A percentile compares a stretch with the other conserved stretches of the same genome.
Evolutionary conservation across 2,888 invertebrate genomes (phyloP).

Genomic region (Sinotaia quadrata): DNA sequence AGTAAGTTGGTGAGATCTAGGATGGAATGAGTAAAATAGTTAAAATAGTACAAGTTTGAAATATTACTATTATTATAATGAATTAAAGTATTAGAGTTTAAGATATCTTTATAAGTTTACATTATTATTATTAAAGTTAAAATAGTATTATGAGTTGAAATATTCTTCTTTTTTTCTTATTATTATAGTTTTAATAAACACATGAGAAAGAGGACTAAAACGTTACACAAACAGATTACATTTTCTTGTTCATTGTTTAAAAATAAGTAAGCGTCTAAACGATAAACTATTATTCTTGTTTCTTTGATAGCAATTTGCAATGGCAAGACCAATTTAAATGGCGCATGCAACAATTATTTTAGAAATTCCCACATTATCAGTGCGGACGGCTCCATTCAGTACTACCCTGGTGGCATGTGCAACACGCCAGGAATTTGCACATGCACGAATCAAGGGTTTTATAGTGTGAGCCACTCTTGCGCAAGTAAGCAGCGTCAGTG

Average conservation of each 20-base stretch:
- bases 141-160: too few species aligned
- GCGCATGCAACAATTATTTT: conserved; percentile 26
- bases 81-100: too few species aligned
- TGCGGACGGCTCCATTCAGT: conserved; percentile 12
- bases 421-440: conserved; percentile 32
- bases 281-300: background rate
- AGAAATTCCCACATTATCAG: conserved; percentile 30
- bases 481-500: conserved; percentile 34
- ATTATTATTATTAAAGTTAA: too few species aligned
- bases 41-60: too few species aligned
- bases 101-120: too few species aligned
- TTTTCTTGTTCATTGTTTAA: background rate
- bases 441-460: conserved; percentile 41
- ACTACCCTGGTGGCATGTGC: conserved; percentile 37
- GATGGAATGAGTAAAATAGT: too few species aligned
- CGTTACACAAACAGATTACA: background rate
- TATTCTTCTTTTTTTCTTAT: too few species aligned
- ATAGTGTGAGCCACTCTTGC: conserved; percentile 34
- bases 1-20: too few species aligned
- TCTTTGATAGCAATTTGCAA: background rate
- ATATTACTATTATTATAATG: too few species aligned
- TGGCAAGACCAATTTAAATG: background rate
- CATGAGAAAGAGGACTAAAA: too few species aligned
- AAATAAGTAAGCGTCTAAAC: background rate
- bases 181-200: too few species aligned